Conservation (phyloP, 1,140 invertebrate genomes). For the Choristoneura fumiferana region DNA sequence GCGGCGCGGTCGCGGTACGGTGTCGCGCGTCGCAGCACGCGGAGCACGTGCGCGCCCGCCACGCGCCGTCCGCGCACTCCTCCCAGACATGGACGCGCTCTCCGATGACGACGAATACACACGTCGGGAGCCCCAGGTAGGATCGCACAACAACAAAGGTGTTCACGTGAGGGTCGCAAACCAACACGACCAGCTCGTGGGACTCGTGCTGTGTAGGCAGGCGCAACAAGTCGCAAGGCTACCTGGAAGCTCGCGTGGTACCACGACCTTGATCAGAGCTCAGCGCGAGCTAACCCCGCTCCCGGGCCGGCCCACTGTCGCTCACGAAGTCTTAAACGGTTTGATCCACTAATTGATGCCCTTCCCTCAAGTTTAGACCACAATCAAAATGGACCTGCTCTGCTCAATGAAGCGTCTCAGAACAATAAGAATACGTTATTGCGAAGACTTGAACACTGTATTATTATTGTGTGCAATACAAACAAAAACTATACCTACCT, state of each 20-base stretch:
- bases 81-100: slow-evolving; percentile 65
- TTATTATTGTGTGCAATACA: background rate
- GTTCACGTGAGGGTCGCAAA: background rate
- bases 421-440: background rate
- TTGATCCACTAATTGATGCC: slow-evolving; percentile 15
- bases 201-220: background rate
- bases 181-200: slow-evolving; percentile 8
- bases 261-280: slow-evolving; percentile 50
- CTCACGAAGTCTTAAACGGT: slow-evolving; percentile 15
- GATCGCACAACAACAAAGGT: slow-evolving; percentile 20
- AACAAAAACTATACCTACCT: slow-evolving; percentile 3
- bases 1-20: slow-evolving; percentile 54
- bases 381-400: background rate
- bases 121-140: slow-evolving; percentile 65
- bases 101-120: slow-evolving; percentile 71
- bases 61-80: slow-evolving; percentile 39
- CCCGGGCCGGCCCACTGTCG: slow-evolving; percentile 25
- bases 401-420: background rate
- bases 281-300: slow-evolving; percentile 32
- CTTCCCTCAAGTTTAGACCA: slow-evolving; percentile 4
- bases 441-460: no score
- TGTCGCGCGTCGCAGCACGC: slow-evolving; percentile 46
- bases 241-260: slow-evolving; percentile 50
- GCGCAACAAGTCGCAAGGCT: slow-evolving; percentile 61
- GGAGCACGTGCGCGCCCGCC: slow-evolving; percentile 60